Conservation (phyloP, 2,113 vertebrate genomes). For the Triplophysa dalaica region DNA sequence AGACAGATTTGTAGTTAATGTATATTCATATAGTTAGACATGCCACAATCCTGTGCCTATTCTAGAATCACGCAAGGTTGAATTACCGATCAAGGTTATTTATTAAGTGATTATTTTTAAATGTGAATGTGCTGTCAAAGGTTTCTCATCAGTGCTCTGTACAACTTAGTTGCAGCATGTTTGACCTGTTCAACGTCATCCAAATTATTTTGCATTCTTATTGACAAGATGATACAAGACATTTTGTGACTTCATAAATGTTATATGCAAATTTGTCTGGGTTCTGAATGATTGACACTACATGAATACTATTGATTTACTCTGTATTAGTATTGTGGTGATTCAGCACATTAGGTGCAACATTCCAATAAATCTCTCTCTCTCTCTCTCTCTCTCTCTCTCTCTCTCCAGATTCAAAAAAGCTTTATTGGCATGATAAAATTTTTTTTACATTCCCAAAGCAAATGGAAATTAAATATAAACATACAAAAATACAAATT, state of each 20-base stretch:
- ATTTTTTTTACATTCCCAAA: too few relatives aligned
- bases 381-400: constrained; percentile 9
- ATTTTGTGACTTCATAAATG: too few relatives aligned
- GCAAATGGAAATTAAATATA: too few relatives aligned
- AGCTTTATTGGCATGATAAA: too few relatives aligned
- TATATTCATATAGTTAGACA: background rate
- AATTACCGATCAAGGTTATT: background rate
- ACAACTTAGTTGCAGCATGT: background rate
- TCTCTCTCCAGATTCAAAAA: constrained; percentile 59
- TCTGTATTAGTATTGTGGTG: background rate
- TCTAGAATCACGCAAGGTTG: too few relatives aligned
- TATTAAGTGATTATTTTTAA: background rate
- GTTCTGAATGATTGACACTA: background rate
- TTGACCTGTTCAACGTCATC: background rate
- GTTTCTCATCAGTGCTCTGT: background rate
- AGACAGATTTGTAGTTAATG: background rate
- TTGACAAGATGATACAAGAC: background rate
- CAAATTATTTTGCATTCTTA: background rate
- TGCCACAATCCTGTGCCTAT: background rate
- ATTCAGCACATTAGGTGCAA: background rate
- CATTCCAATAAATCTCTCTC: background rate
- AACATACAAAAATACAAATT: too few relatives aligned
- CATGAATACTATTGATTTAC: background rate
- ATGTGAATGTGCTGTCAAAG: background rate
- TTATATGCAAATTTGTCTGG: background rate